Base-by-base conservation (phyloP, 2,797 vertebrate species). In the Schizopygopsis pylzovi region DNA sequence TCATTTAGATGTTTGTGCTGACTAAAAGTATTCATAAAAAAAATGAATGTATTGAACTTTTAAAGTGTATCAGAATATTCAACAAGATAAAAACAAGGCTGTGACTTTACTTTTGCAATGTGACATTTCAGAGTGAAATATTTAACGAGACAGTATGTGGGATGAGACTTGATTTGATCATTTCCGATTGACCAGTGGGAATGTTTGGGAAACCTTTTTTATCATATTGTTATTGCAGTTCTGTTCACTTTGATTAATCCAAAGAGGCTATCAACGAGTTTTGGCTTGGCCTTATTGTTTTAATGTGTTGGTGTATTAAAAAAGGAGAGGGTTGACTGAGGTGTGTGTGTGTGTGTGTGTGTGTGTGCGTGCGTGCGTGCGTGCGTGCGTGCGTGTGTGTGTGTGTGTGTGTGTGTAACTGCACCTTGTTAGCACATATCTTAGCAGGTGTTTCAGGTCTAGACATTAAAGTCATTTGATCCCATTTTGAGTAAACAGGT, bases 391-490 rank as follows among this genome's bases (percentile, higher is more conserved):
- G 45, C 13, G 45, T 54, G 71, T 33, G 54, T 76, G 47, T 33
- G 76, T 54, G 15, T 5, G 56, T 13, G 45, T 4, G 45, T 13
- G 45, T 4, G 68, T 77, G 73, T n/a, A 54, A 72, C 73, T 52
- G 65, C 77, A 63, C 39, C 86, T 87, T 88, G 83, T 90, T 87
- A 79, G 83, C 87, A 73, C 85, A 75, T 82, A 59, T 72, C 83
- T 84, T 84, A 82, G 78, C 87, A 87, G 82, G 76, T 87, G 79
- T 75, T 85, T 85, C 70, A 67, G 67, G 79, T 83, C 82, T 85
- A 78, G 65, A 85, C 81, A 45, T 84, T 79, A 45, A 67, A 39
- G 63, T 73, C 52, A 37, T 41, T 63, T 70, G 25, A 39, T 22
- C 84, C 37, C 2, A 16, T 52, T 78, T 68, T 72, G 52, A 71